phyloP scores from a whole-genome alignment of 2,113 vertebrate species.

The Pedetes capensis region DNA sequence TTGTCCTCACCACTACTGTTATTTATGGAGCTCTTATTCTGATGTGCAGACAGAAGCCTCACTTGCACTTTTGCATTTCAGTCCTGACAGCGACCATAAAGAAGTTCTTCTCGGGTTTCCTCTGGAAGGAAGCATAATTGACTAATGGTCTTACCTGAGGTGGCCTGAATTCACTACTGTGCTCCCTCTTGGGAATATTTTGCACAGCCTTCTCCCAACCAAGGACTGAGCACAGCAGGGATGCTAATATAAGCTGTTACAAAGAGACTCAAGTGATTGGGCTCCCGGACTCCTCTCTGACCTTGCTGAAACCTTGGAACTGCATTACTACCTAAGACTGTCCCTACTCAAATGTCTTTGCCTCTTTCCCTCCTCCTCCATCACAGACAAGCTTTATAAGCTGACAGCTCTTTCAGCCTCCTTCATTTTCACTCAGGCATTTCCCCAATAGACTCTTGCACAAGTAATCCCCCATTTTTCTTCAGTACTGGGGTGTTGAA shows the following conservation, averaged over 20 bases:
- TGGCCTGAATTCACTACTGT: neutral
- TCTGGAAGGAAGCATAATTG: neutral
- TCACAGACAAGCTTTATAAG: neutral
- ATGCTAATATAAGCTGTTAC: fast-evolving
- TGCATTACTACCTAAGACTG: neutral
- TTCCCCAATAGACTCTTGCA: neutral
- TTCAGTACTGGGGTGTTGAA: no score
- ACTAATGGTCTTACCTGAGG: neutral
- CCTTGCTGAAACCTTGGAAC: neutral
- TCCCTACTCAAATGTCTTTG: neutral
- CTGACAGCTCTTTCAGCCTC: neutral
- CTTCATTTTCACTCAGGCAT: neutral
- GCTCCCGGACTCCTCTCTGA: neutral
- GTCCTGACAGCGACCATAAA: neutral
- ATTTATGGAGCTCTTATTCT: neutral
- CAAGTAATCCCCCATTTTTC: no score
- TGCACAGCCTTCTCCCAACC: neutral
- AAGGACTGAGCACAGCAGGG: neutral
- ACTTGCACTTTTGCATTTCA: neutral
- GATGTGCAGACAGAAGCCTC: neutral
- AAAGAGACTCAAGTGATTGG: neutral
- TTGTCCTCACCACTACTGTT: no score
- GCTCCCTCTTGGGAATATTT: no score
- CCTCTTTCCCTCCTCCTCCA: neutral
- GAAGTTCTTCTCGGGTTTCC: neutral